Evolutionary conservation across 2,113 vertebrate species (phyloP).

Genomic region (Smithornis capensis): DNA sequence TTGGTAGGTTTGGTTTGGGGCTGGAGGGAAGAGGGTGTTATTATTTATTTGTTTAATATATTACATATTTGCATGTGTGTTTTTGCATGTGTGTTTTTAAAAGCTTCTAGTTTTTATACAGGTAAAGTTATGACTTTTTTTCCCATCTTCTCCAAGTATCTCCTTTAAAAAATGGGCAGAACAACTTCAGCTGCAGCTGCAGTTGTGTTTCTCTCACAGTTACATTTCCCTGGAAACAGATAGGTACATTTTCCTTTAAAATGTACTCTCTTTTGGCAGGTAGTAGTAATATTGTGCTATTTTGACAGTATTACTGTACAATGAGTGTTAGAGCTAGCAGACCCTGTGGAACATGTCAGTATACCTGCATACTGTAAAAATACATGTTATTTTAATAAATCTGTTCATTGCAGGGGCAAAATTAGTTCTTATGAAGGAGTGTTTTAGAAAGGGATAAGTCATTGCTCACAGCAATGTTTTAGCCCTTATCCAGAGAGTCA

Average conservation of each 20-base stretch:
- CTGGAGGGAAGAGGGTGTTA: no score
- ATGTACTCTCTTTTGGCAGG: background rate
- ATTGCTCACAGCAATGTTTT: background rate
- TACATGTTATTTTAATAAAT: background rate
- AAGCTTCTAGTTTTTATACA: background rate
- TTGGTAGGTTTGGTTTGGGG: rapidly evolving
- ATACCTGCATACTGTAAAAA: background rate
- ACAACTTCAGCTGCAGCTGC: background rate
- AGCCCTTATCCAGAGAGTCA: background rate
- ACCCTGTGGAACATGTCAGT: background rate
- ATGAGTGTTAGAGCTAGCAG: background rate
- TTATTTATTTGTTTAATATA: background rate
- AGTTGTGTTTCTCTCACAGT: background rate
- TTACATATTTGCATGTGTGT: background rate
- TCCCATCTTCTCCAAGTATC: background rate
- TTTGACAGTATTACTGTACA: background rate
- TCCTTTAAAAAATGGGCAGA: background rate
- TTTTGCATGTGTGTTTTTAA: background rate
- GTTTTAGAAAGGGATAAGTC: background rate
- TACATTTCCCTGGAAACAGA: background rate
- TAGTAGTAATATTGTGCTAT: background rate
- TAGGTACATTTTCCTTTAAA: background rate
- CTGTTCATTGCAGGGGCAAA: background rate
- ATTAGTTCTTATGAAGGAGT: background rate
- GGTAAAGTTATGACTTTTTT: background rate